These are phyloP conservation scores for Cherax quadricarinatus DNA, from an alignment of 1,140 invertebrate species.

Conservation along the genomic window DNA sequence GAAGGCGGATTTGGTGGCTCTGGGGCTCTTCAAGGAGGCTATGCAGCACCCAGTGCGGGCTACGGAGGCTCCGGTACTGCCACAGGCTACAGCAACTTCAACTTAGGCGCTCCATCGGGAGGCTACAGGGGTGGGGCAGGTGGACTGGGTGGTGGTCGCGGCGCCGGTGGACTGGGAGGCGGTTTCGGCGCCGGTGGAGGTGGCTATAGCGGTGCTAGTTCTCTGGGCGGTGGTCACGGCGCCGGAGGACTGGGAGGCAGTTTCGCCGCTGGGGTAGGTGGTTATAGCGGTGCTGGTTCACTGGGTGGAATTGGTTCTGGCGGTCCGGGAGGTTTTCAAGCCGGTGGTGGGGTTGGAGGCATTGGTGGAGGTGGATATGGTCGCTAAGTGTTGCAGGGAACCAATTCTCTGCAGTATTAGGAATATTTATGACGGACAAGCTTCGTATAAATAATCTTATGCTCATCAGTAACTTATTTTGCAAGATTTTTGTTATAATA, in stretches of 20 bases:
- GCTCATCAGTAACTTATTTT: no score
- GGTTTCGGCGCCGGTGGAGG: neutral
- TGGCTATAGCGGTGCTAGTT: neutral
- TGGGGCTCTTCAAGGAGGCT: neutral
- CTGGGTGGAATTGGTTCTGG: neutral
- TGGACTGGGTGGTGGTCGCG: neutral
- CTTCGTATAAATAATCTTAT: no score
- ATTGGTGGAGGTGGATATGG: neutral
- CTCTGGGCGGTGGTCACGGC: neutral
- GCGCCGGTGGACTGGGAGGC: neutral
- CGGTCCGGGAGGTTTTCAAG: neutral
- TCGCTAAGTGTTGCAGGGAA: no score
- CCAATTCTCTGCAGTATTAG: no score
- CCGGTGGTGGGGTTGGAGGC: neutral
- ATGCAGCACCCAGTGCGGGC: neutral
- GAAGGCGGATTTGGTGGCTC: no score
- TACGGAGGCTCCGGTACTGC: neutral
- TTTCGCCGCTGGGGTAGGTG: neutral
- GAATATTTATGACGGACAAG: no score
- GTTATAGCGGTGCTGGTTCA: neutral
- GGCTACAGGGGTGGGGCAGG: neutral
- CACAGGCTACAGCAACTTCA: neutral
- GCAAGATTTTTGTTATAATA: no score
- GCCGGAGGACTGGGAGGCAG: neutral
- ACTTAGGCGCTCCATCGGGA: neutral